Conservation (phyloP, 2,888 invertebrate genomes). For the Conchocele bisecta region DNA sequence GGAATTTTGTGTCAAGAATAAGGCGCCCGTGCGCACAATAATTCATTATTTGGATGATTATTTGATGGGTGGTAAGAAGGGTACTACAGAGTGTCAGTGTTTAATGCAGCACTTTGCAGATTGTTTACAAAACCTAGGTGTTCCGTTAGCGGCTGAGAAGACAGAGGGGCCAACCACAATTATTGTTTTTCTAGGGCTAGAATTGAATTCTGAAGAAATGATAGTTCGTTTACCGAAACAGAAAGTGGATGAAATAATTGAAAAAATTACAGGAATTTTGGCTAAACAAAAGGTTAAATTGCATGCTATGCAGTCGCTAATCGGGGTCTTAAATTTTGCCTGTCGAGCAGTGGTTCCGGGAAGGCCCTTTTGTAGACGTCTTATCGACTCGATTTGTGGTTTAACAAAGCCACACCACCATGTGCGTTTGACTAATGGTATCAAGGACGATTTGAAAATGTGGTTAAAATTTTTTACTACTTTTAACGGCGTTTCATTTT, state of each 20-base stretch:
- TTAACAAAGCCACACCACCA: conserved; percentile 1
- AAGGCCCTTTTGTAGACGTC: not conserved
- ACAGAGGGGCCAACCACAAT: not conserved
- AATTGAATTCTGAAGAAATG: not conserved
- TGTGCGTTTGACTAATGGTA: not conserved
- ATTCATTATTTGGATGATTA: no score
- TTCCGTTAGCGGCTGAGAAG: not conserved
- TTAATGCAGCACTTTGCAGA: no score
- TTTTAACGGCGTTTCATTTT: conserved; percentile 4
- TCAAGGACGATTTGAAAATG: not conserved
- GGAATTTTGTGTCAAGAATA: no score
- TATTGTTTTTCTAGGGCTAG: not conserved
- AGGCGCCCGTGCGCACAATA: no score
- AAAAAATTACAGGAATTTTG: not conserved
- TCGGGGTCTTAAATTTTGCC: not conserved
- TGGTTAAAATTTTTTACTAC: not conserved
- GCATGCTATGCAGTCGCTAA: not conserved
- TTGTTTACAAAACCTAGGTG: no score
- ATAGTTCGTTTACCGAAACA: not conserved
- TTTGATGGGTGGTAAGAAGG: no score
- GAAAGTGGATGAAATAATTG: not conserved
- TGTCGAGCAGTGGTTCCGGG: not conserved
- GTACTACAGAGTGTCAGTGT: no score
- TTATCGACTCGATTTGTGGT: not conserved
- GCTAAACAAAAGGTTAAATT: not conserved